Percentiles rank a stretch among this genome's conserved stretches.
Evolutionary conservation across 2,888 invertebrate species (phyloP).

Genomic region (Artemia sinica): DNA sequence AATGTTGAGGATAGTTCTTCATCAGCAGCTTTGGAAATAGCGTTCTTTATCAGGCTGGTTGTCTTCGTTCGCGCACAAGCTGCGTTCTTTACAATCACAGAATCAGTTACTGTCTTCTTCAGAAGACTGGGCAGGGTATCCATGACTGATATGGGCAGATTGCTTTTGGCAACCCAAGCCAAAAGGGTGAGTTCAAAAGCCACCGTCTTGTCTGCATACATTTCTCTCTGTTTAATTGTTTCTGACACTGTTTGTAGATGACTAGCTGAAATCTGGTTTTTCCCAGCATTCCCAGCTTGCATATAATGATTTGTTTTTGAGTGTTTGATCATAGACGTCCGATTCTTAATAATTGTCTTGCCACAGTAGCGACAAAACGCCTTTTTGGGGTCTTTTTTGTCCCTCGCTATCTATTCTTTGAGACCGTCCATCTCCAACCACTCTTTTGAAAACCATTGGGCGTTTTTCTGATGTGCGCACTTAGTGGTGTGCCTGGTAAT

Average conservation of each 20-base stretch:
- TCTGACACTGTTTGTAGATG: constrained; percentile 6
- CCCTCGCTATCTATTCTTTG: too few species aligned
- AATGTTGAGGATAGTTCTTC: background rate
- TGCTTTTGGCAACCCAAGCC: constrained; percentile 10
- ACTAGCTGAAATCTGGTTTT: constrained; percentile 5
- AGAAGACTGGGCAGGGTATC: constrained; percentile 7
- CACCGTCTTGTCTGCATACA: constrained; percentile 10
- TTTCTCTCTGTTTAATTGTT: constrained; percentile 5
- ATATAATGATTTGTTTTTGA: background rate
- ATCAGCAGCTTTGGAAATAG: constrained; percentile 2
- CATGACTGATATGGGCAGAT: constrained; percentile 7
- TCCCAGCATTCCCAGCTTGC: background rate
- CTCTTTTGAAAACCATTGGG: too few species aligned
- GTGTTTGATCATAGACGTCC: constrained; percentile 6
- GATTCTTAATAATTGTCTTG: constrained; percentile 8
- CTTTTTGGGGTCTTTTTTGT: too few species aligned
- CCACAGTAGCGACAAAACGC: too few species aligned
- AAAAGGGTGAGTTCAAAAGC: constrained; percentile 2
- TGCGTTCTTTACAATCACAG: constrained; percentile 6
- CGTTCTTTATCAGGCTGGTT: constrained; percentile 9
- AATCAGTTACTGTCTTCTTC: constrained; percentile 6
- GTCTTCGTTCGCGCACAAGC: constrained; percentile 6
- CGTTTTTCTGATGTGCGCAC: too few species aligned
- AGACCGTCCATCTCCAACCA: too few species aligned
- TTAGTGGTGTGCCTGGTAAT: too few species aligned